Conservation (phyloP, 2,888 invertebrate genomes). For the Andrena trimmerana region DNA sequence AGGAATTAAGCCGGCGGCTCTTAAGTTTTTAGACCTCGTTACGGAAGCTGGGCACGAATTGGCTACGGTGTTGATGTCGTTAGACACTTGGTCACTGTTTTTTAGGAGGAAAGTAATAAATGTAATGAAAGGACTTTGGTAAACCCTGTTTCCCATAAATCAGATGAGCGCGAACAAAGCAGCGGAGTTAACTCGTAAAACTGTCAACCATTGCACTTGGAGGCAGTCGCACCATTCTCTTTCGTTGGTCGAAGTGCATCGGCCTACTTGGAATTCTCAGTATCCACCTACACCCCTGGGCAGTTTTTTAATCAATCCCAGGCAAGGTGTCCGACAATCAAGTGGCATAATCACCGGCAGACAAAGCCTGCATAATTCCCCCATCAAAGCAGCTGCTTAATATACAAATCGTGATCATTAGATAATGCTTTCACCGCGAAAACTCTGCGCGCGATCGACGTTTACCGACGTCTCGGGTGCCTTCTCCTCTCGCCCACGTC, state of each 20-base stretch:
- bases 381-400: background rate
- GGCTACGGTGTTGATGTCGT: background rate
- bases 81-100: background rate
- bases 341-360: background rate
- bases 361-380: background rate
- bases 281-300: background rate
- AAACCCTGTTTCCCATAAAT: no score
- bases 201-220: background rate
- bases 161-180: background rate
- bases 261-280: background rate
- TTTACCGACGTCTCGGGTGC: constrained; percentile 39
- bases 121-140: background rate
- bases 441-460: constrained; percentile 26
- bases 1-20: background rate
- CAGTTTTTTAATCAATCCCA: background rate
- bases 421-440: constrained; percentile 37
- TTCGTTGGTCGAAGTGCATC: background rate
- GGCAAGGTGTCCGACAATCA: constrained; percentile 12
- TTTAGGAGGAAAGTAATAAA: background rate
- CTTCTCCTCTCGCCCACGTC: constrained; percentile 58
- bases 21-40: background rate
- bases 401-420: constrained; percentile 26
- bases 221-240: background rate
- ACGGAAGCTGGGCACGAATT: background rate
- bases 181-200: background rate